Evolutionary conservation across 2,113 vertebrate species (phyloP).

Genomic region (Zosterops borbonicus): DNA sequence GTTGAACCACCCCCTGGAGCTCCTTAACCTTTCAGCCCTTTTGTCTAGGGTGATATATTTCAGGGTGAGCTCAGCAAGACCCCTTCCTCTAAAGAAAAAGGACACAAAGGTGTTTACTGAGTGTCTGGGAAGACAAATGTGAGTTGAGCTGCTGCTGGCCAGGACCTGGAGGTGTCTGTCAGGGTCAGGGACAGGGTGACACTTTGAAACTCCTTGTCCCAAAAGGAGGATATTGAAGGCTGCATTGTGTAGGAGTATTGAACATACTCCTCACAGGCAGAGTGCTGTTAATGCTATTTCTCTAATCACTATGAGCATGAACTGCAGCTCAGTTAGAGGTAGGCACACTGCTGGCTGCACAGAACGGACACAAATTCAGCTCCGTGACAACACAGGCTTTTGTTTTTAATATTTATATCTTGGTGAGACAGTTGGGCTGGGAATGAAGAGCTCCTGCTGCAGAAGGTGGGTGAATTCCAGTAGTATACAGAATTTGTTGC

Average conservation of each 20-base stretch:
- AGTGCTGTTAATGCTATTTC: neutral
- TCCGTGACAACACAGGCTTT: neutral
- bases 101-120: conserved; percentile 65
- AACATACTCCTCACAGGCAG: neutral
- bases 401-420: neutral
- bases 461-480: neutral
- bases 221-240: neutral
- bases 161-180: neutral
- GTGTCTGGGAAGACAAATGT: conserved; percentile 57
- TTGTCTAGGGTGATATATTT: conserved; percentile 62
- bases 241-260: neutral
- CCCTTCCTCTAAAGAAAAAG: conserved; percentile 58
- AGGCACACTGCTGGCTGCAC: neutral
- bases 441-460: neutral
- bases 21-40: conserved; percentile 64
- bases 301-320: neutral
- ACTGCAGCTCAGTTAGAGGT: neutral
- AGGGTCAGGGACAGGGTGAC: neutral
- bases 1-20: conserved; percentile 29
- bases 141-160: conserved; percentile 27
- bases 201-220: neutral
- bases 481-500: neutral
- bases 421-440: neutral
- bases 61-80: conserved; percentile 67
- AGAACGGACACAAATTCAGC: neutral